Base-by-base conservation (phyloP, 2,113 vertebrate genomes). In the Leptobrachium leishanense region DNA sequence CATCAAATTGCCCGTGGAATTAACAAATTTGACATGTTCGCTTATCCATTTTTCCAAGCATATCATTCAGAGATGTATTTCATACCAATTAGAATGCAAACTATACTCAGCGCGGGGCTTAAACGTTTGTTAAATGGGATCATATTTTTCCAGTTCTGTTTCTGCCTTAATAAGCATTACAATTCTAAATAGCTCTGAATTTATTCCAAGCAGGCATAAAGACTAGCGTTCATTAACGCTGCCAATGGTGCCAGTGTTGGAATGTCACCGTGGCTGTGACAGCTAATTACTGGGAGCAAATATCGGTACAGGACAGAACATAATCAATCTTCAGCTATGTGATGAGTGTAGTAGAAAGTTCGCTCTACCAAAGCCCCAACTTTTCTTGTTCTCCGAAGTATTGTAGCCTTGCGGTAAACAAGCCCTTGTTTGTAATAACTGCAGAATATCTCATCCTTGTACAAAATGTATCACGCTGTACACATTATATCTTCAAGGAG, bases 251-350 rank as follows among this genome's bases (percentile, higher is more conserved):
- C 59, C 62, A 65, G 68, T 57, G 69, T 72, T 42, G 62, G 77
- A 73, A 72, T 72, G 77, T 79, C 59, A 65, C 59, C 12, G 46
- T 67, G 77, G 12, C 72, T 43, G 68, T 79, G 77, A 72, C 77
- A 79, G 77, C 77, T 79, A 72, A 79, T 79, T 79, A 79, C 69
- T 72, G 62, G 44, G 59, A 79, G 69, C 62, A 72, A 15, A 66
- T 72, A 79, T 66, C 69, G n/a, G 44, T 79, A 43, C 53, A 63
- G 44, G 53, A 57, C 62, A n/a, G 77, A 79, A 62, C 39, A 57
- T 59, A 43, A 72, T 79, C 69, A 66, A 79, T 73, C 77, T 79
- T 55, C 41, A 15, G 46, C 40, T 66, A 57, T 72, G 63, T 79
- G 15, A 68, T 79, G 77, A 55, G 46, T 39, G 77, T 66, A 69